These are phyloP conservation scores for Arrhamphus sclerolepis DNA, from an alignment of 2,797 vertebrate species.

Conservation along the genomic window DNA sequence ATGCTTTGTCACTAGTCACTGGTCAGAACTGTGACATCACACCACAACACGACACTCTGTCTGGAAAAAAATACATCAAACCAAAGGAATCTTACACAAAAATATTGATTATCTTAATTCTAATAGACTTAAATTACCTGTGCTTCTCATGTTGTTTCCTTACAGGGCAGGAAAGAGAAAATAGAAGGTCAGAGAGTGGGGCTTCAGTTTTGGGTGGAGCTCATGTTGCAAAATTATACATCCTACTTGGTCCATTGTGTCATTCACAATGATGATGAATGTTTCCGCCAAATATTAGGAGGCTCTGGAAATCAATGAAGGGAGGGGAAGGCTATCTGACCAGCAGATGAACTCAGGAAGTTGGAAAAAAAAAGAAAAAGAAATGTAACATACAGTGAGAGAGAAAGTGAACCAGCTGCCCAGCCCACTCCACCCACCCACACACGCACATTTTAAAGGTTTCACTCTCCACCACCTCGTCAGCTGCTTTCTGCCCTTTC, in stretches of 20 bases:
- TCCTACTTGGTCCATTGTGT: constrained; percentile 16
- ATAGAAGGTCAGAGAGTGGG: not conserved
- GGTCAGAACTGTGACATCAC: no score
- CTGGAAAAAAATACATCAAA: no score
- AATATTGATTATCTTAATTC: no score
- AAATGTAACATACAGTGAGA: not conserved
- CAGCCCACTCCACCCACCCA: not conserved
- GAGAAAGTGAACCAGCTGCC: not conserved
- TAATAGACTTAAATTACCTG: no score
- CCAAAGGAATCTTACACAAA: no score
- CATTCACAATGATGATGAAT: constrained; percentile 11
- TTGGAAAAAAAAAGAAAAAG: constrained; percentile 34
- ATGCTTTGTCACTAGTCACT: no score
- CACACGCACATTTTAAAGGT: not conserved
- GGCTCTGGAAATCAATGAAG: constrained; percentile 22
- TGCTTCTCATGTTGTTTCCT: no score
- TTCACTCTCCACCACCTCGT: constrained; percentile 6
- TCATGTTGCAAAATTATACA: constrained; percentile 6
- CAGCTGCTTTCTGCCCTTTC: constrained; percentile 46
- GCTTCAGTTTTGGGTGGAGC: constrained; percentile 26
- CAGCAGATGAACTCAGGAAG: constrained; percentile 33
- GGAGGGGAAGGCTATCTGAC: constrained; percentile 16
- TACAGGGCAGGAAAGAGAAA: not conserved
- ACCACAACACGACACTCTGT: no score
- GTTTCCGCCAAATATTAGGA: constrained; percentile 41